Evolutionary conservation across 2,113 vertebrate genomes (phyloP), one percentile per base, ranked within the genome.

Genomic region (Nothobranchius kuhntae): DNA sequence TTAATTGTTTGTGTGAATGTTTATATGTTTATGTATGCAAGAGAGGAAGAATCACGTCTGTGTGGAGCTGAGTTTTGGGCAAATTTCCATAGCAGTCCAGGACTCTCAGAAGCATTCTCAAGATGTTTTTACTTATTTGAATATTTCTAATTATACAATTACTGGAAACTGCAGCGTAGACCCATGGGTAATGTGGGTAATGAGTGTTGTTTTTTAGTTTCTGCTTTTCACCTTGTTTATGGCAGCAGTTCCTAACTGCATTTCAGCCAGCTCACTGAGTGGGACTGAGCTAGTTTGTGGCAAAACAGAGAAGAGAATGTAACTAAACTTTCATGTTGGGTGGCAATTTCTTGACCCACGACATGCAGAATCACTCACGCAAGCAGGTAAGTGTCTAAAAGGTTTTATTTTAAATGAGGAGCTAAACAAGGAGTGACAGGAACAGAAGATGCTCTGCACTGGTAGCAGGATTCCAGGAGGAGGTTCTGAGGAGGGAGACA

Each of bases 121-220:
- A 61, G 64, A 67, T 30, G 30, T 30, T 30, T 30, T 30, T 30
- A 30, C 4, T 30, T 30, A 61, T 67, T 62, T 78, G 68, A 75
- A 63, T 70, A 73, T 44, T 36, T 52, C 81, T 86, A 85, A 90
- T 89, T 71, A 86, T 78, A 83, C 61, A 74, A 80, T 86, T 81
- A 85, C 58, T 71, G 81, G 87, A 67, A 68, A 45, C 26, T 67
- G 71, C 71, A 77, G 74, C 63, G 57, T 65, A 59, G 61, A 64
- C 80, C 85, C 80, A 9, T 24, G 68, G 72, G 82, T 82, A 60
- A 63, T 15, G 7, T 24, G 68, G 72, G 82, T 82, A 60, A 63
- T 15, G 7, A 8, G 36, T 47, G 4, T 77, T 67, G 44, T 74
- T 75, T 65, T 55, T 65, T 55, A 57, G 36, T 47, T 73, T 78